Evolutionary conservation across 2,113 vertebrate species (phyloP).

Genomic region (Mesoclemmys tuberculata): DNA sequence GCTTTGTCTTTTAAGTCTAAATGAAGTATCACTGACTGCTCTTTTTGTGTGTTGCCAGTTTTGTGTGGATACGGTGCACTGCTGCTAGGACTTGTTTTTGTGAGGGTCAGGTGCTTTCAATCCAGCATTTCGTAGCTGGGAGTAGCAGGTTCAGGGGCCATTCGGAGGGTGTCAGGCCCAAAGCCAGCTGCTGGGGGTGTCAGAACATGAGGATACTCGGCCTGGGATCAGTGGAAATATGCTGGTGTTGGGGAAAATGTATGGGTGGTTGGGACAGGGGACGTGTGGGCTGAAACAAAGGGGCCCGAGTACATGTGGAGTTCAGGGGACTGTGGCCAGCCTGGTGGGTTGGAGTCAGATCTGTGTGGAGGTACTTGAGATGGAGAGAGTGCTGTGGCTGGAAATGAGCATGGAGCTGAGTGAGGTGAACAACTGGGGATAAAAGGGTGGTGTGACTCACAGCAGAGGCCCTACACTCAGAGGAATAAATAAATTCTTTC

Average conservation of each 20-base stretch:
- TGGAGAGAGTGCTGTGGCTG: background rate
- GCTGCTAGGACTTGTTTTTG: constrained; percentile 12
- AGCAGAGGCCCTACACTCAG: background rate
- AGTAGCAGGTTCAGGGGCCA: background rate
- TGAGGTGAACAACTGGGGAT: background rate
- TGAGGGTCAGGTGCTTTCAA: background rate
- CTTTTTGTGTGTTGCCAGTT: background rate
- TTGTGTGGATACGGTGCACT: background rate
- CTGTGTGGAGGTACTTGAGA: background rate
- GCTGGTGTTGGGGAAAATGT: background rate
- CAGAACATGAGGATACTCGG: background rate
- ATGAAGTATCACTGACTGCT: background rate
- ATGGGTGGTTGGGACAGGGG: background rate
- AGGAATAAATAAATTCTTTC: background rate
- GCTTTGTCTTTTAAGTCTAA: background rate
- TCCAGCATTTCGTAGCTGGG: background rate
- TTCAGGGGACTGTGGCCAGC: background rate
- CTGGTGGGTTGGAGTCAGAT: background rate
- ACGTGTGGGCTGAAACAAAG: background rate
- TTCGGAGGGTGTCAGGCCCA: background rate
- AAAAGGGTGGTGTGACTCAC: background rate
- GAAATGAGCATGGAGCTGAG: background rate
- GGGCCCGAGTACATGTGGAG: background rate
- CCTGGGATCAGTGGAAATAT: background rate
- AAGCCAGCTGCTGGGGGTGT: constrained; percentile 13